Percentiles rank a stretch among this genome's conserved stretches.
Evolutionary conservation across 1,140 invertebrate species (phyloP).

Genomic region (Eubasilissa regina): DNA sequence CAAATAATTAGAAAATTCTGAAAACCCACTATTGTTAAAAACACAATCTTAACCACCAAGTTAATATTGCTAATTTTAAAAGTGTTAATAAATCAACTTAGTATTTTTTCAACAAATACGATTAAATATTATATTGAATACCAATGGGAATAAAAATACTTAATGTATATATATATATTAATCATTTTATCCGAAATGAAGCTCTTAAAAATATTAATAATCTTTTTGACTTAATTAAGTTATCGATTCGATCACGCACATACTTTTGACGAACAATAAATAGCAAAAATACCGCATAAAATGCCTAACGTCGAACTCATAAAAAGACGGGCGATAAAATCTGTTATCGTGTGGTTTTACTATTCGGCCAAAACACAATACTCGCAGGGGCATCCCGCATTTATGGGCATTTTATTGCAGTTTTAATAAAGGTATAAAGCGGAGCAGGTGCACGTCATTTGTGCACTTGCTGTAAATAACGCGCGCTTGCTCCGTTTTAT

Average conservation of each 20-base stretch:
- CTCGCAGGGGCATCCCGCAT: constrained; percentile 46
- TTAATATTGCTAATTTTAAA: too few relatives aligned
- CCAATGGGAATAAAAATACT: too few relatives aligned
- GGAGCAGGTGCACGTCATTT: constrained; percentile 56
- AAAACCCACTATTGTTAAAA: too few relatives aligned
- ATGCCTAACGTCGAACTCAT: background rate
- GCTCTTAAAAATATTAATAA: background rate
- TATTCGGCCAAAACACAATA: constrained; percentile 48
- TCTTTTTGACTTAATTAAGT: background rate
- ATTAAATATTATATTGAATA: too few relatives aligned
- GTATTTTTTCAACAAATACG: too few relatives aligned
- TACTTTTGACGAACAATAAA: constrained; percentile 14
- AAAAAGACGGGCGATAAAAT: constrained; percentile 42
- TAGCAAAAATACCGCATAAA: constrained; percentile 35
- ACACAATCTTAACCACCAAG: too few relatives aligned
- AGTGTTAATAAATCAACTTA: too few relatives aligned
- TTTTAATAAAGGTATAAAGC: constrained; percentile 52
- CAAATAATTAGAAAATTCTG: too few relatives aligned
- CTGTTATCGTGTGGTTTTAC: constrained; percentile 39
- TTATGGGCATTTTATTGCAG: constrained; percentile 55
- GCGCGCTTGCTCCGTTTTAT: constrained; percentile 32
- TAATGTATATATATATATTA: too few relatives aligned
- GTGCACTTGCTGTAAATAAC: constrained; percentile 57
- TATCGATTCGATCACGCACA: constrained; percentile 21
- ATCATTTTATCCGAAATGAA: too few relatives aligned